phyloP scores from a whole-genome alignment of 2,797 vertebrate genomes.

The Dermochelys coriacea region DNA sequence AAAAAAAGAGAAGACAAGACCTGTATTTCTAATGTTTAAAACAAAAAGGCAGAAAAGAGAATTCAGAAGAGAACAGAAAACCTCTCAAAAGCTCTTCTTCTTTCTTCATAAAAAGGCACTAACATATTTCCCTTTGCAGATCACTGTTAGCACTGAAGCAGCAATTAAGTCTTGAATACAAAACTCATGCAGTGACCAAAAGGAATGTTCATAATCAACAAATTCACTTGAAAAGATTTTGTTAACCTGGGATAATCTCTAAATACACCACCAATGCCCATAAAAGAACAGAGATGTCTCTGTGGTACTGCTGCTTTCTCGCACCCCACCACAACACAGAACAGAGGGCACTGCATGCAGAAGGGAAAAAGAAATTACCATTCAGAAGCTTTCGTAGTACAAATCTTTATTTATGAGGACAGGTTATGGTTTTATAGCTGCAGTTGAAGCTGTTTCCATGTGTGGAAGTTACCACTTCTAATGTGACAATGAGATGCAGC shows the following conservation, averaged over 20 bases:
- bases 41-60: not conserved
- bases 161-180: not conserved
- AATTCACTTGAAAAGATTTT: not conserved
- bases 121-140: not conserved
- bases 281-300: not conserved
- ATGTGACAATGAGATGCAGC: constrained; percentile 25
- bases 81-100: not conserved
- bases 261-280: not conserved
- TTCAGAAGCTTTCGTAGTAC: not conserved
- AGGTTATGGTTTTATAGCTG: not conserved
- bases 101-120: not conserved
- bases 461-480: constrained; percentile 5
- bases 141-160: not conserved
- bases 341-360: not conserved
- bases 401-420: not conserved
- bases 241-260: not conserved
- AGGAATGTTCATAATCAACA: not conserved
- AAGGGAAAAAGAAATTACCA: not conserved
- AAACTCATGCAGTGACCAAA: not conserved
- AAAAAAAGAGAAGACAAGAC: not conserved
- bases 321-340: not conserved
- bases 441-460: not conserved
- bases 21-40: not conserved
- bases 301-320: not conserved
- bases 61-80: not conserved